Conservation (phyloP, 64 coral and sea anemone species). For the Dendronephthya gigantea region DNA sequence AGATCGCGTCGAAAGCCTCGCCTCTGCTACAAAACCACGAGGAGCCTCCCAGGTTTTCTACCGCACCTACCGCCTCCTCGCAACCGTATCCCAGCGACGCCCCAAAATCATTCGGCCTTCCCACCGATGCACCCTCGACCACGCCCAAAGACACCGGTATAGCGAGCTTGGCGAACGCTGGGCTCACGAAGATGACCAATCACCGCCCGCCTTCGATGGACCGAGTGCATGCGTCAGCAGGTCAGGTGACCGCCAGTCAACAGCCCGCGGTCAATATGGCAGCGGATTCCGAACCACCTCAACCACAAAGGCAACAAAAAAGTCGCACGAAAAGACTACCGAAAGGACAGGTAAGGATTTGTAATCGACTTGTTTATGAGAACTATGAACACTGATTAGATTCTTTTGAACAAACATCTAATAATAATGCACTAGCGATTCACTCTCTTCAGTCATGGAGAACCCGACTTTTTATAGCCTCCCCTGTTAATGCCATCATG, state of each 20-base stretch:
- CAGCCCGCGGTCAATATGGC: background rate
- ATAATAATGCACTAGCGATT: no score
- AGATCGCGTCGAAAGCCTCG: background rate
- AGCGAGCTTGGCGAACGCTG: background rate
- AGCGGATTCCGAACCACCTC: background rate
- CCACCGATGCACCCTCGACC: background rate
- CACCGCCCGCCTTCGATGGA: background rate
- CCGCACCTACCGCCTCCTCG: background rate
- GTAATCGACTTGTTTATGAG: background rate
- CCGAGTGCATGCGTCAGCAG: background rate
- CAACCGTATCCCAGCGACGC: background rate
- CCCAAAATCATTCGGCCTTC: background rate
- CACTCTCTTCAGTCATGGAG: no score
- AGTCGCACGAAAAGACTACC: background rate
- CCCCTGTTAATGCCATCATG: no score
- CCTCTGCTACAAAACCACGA: background rate
- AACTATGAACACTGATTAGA: no score
- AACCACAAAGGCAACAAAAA: conserved; percentile 8
- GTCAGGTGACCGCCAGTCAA: background rate
- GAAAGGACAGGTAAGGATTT: background rate
- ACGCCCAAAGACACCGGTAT: background rate
- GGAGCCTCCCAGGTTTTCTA: background rate
- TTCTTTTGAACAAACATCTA: no score
- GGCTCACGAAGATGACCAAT: background rate
- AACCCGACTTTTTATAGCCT: no score